phyloP scores from a whole-genome alignment of 2,113 vertebrate species.

The Coregonus clupeaformis region DNA sequence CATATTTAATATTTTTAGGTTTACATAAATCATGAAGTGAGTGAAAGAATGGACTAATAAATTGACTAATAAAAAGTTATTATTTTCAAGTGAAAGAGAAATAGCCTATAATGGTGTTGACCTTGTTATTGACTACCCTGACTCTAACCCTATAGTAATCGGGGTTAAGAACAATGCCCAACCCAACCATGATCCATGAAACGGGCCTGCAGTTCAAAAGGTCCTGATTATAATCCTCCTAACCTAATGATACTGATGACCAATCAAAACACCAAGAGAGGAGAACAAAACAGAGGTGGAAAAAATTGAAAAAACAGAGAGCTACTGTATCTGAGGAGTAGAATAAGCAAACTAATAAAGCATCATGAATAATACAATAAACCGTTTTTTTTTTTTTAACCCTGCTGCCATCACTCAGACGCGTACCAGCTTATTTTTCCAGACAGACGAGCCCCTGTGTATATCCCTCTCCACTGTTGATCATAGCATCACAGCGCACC shows the following conservation, averaged over 20 bases:
- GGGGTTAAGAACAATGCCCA: no score
- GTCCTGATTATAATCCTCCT: background rate
- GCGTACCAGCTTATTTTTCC: conserved; percentile 63
- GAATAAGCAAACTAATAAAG: conserved; percentile 75
- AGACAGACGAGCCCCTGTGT: conserved; percentile 74
- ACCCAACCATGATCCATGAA: no score
- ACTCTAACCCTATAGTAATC: no score
- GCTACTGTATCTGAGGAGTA: conserved; percentile 9
- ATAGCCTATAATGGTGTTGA: background rate
- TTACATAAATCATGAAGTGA: background rate
- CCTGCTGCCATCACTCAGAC: conserved; percentile 67
- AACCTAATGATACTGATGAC: conserved; percentile 4
- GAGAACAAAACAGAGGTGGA: background rate
- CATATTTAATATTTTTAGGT: no score
- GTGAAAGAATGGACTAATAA: background rate
- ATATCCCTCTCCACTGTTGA: conserved; percentile 76
- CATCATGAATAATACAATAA: conserved; percentile 80
- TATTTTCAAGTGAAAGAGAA: background rate
- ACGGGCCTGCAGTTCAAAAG: no score
- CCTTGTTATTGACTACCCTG: background rate
- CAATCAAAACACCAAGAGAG: conserved; percentile 20
- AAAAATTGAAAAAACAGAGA: conserved; percentile 6
- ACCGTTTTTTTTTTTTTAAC: conserved; percentile 69
- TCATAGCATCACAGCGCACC: conserved; percentile 78
- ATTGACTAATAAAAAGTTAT: background rate